Evolutionary conservation across 2,888 invertebrate species (phyloP), one percentile per base, ranked within the genome.

Genomic region (Drosophila hawaiiensis): DNA sequence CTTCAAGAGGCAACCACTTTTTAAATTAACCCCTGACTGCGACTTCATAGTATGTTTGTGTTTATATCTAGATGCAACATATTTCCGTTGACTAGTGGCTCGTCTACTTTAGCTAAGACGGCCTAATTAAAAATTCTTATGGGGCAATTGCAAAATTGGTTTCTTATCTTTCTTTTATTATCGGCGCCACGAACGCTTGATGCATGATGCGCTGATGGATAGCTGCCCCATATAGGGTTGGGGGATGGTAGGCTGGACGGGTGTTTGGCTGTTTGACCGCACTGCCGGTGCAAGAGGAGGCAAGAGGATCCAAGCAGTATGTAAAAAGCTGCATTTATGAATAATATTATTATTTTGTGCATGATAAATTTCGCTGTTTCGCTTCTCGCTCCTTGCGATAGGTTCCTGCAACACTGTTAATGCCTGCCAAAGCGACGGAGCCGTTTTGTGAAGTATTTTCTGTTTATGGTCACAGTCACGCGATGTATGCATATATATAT

Each of bases 201-300:
- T 90, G 77, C 78, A 80, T 91, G 91, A 91, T 91, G 91, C 89
- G 84, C 90, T 90, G 90, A 91, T 84, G 90, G 89, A 90, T 90
- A 91, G 89, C 80, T 90, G 87, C 76, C 73, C 49, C 41, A 52
- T 12, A 3, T 6, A n/a, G 29, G 12, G 14, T 52, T 63, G 16
- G 31, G 39, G n/a, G 6, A 14, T 47, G 47, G 55, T 59, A 59
- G 59, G 59, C 52, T 52, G 6, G 6, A 39, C 9, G 64, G 54
- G 31, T 68, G 47, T 22, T 47, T 53, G 49, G 29, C 53, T 56
- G 49, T 68, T 68, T 63, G 63, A 73, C 78, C 74, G 65, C 78
- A 73, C 39, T 60, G 47, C 37, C 47, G 58, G 37, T 53, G 39
- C 28, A 29, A 29, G 7, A 29, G 29, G 29, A 2, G 31, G 53